A percentile compares a stretch with the other conserved stretches of the same genome.
These are phyloP conservation scores for Oikopleura dioica DNA, from an alignment of 23 tunicate species.

Conservation along the genomic window DNA sequence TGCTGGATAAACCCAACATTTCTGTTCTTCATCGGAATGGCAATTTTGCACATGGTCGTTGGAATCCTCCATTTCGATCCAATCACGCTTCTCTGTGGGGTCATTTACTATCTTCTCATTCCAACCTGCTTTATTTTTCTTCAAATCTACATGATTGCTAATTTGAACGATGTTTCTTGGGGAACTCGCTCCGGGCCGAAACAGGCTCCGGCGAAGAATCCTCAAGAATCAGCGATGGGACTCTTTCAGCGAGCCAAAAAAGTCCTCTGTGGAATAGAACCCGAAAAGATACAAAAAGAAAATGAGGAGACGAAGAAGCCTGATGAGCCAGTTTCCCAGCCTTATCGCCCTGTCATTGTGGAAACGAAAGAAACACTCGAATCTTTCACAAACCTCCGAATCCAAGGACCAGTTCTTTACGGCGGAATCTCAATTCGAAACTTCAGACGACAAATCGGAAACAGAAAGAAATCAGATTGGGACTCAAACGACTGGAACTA, in stretches of 20 bases:
- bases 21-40: constrained; percentile 44
- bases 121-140: constrained; percentile 91
- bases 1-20: constrained; percentile 39
- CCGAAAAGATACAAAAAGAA: background rate
- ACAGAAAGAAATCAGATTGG: no score
- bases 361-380: no score
- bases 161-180: constrained; percentile 59
- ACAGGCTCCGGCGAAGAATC: constrained; percentile 14
- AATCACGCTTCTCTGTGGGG: constrained; percentile 26
- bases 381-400: no score
- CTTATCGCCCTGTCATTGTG: no score
- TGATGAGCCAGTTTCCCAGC: no score
- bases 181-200: constrained; percentile 59
- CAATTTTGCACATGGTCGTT: constrained; percentile 27
- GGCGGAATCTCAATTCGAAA: background rate
- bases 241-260: background rate
- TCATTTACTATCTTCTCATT: constrained; percentile 56
- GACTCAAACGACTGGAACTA: no score
- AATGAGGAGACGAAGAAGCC: no score
- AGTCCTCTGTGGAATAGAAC: background rate
- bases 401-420: background rate
- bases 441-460: background rate
- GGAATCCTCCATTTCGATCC: background rate
- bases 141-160: constrained; percentile 33
- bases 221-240: background rate